Percentiles rank a stretch among this genome's conserved stretches.
Evolutionary conservation across 2,113 vertebrate species (phyloP).

Genomic region (Sylvietta virens): DNA sequence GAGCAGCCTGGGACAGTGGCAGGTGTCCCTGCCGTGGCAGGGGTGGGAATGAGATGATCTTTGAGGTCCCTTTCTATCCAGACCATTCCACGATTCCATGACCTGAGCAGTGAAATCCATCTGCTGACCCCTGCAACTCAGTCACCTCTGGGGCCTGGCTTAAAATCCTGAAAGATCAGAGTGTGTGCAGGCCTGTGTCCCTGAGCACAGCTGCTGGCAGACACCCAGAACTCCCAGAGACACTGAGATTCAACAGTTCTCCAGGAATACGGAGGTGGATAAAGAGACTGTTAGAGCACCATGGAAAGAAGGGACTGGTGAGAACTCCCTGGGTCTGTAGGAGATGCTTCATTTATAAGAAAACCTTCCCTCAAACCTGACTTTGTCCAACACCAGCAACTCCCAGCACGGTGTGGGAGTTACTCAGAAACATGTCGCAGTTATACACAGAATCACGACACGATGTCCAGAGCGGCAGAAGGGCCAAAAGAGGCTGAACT

Average conservation of each 20-base stretch:
- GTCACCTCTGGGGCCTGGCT: background rate
- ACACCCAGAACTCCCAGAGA: background rate
- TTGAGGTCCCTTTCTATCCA: background rate
- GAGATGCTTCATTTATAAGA: background rate
- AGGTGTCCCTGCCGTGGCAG: background rate
- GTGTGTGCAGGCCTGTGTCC: background rate
- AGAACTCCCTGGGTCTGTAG: background rate
- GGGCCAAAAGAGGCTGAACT: too few species aligned
- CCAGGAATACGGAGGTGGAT: background rate
- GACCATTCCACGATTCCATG: accelerated
- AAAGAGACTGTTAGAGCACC: background rate
- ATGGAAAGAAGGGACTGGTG: background rate
- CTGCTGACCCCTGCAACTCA: background rate
- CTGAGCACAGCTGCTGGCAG: background rate
- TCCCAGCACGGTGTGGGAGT: accelerated
- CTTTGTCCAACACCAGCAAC: accelerated
- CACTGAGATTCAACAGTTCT: background rate
- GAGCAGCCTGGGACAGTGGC: accelerated
- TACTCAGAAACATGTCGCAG: background rate
- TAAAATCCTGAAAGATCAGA: accelerated
- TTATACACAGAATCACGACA: too few species aligned
- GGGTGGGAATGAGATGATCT: accelerated
- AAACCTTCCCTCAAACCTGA: background rate
- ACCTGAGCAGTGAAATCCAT: background rate
- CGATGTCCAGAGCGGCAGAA: too few species aligned